Evolutionary conservation across 2,797 vertebrate species (phyloP), one percentile per base, ranked within the genome.

Genomic region (Martes flavigula): DNA sequence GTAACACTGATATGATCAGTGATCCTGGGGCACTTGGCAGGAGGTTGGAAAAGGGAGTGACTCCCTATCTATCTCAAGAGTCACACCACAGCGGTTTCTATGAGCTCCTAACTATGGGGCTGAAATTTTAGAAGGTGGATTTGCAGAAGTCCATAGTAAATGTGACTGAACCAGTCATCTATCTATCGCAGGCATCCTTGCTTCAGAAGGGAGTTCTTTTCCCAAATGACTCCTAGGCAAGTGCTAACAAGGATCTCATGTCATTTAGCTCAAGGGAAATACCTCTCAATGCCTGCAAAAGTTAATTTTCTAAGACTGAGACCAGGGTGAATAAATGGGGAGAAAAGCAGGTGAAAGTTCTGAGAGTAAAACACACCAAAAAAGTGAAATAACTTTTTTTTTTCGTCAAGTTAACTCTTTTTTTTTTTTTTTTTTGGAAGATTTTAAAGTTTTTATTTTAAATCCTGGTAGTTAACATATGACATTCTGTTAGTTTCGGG

Each of bases 331-430:
- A 78, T 56, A 68, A 85, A 48, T 2, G 30, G 30, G 27, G 64
- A 96, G 60, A 95, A 90, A 92, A 90, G 75, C 93, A 91, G 64
- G 75, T 14, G 18, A 20, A 18, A 7, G 79, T 58, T 93, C 56
- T 79, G 27, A 64, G 35, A 21, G 32, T 51, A 51, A n/a, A 90
- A 89, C 51, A 60, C 12, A 83, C 27, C 43, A 60, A 84, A 35
- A 72, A 92, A 84, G 51, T 40, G 48, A 94, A 90, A 62, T 51
- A 79, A 30, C 10, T 40, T 92, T 32, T 79, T 51, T n/a, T n/a
- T n/a, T n/a, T n/a, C n/a, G n/a, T n/a, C n/a, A n/a, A n/a, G n/a
- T n/a, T n/a, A n/a, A n/a, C n/a, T n/a, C n/a, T n/a, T n/a, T n/a
- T n/a, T n/a, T n/a, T n/a, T n/a, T n/a, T n/a, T n/a, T n/a, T n/a